A percentile compares a stretch with the other conserved stretches of the same genome.
phyloP scores from a whole-genome alignment of 1,140 invertebrate species.

The Coenobita brevimanus region DNA sequence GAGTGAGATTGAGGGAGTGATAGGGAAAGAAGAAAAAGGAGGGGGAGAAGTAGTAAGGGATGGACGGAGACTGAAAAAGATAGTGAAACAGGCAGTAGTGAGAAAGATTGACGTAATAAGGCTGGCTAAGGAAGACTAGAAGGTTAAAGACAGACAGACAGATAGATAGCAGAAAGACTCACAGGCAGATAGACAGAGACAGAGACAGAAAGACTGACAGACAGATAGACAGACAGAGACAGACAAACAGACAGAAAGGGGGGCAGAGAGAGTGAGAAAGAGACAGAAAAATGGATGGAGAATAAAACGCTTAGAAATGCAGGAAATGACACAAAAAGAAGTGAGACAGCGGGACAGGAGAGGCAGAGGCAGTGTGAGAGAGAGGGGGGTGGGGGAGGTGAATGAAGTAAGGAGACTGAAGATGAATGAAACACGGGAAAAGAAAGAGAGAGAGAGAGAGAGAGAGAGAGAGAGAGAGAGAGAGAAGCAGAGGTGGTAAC shows the following conservation, averaged over 20 bases:
- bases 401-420: not conserved
- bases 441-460: constrained; percentile 4
- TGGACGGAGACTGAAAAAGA: too few relatives aligned
- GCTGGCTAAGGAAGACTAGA: too few relatives aligned
- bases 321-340: not conserved
- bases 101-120: too few relatives aligned
- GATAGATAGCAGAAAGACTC: not conserved
- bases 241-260: not conserved
- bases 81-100: too few relatives aligned
- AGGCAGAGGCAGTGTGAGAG: too few relatives aligned
- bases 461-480: constrained; percentile 22
- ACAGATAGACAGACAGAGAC: not conserved
- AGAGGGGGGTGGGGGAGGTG: too few relatives aligned
- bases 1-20: not conserved
- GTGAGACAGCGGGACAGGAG: not conserved
- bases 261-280: not conserved
- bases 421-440: not conserved
- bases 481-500: not conserved
- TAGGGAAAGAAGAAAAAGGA: not conserved
- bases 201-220: not conserved
- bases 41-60: too few relatives aligned
- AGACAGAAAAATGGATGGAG: not conserved
- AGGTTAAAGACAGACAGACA: not conserved
- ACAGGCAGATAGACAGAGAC: not conserved
- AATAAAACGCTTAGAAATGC: not conserved